phyloP scores from a whole-genome alignment of 2,888 invertebrate species.

The Xylota sylvarum region DNA sequence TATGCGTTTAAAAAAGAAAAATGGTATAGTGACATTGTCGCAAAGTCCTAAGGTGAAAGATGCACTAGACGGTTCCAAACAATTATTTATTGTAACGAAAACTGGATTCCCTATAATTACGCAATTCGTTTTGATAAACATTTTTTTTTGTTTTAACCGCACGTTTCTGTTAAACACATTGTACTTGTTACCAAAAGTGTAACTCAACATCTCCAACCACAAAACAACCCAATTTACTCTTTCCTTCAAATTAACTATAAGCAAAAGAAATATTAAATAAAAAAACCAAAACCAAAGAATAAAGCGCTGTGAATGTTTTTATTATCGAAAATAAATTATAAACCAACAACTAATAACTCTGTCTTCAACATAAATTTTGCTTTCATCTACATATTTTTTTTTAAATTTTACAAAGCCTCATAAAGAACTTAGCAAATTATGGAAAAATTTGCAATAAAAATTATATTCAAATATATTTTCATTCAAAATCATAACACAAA shows the following conservation, averaged over 20 bases:
- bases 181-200: no score
- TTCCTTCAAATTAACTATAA: slow-evolving; percentile 2
- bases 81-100: no score
- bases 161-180: no score
- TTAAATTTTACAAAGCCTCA: slow-evolving; percentile 29
- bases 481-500: slow-evolving; percentile 17
- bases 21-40: no score
- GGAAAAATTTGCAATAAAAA: slow-evolving; percentile 31
- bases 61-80: no score
- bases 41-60: no score
- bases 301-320: slow-evolving; percentile 27
- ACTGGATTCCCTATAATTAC: no score
- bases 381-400: slow-evolving; percentile 13
- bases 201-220: no score
- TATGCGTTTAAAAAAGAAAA: no score
- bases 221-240: no score
- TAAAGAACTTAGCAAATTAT: slow-evolving; percentile 10
- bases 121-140: no score
- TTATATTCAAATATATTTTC: slow-evolving; percentile 18
- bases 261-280: background rate
- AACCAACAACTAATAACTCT: slow-evolving; percentile 39
- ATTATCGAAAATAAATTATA: slow-evolving; percentile 59
- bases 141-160: no score
- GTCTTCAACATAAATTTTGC: slow-evolving; percentile 26
- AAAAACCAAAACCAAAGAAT: background rate